Conservation (phyloP, 2,797 vertebrate genomes). For the Chiroxiphia lanceolata region DNA sequence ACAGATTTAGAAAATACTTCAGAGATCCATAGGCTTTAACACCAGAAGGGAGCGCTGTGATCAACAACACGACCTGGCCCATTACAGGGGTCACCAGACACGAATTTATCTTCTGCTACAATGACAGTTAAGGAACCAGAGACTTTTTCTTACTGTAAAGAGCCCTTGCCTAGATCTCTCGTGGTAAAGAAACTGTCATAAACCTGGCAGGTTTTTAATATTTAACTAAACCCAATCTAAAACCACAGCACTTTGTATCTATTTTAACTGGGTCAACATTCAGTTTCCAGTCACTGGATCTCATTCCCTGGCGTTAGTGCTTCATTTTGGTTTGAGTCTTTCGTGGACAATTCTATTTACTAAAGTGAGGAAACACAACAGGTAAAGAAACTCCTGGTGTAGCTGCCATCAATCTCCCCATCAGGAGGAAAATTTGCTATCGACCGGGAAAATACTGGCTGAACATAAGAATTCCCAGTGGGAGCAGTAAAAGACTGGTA, state of each 20-base stretch:
- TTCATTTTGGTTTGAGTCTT: neutral
- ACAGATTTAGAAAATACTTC: neutral
- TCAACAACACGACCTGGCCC: neutral
- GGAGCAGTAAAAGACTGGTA: neutral
- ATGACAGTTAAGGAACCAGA: neutral
- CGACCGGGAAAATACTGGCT: neutral
- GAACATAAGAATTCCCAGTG: neutral
- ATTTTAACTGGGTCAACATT: neutral
- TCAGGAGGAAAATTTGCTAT: neutral
- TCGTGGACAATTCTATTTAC: neutral
- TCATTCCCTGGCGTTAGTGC: neutral
- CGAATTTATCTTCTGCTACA: neutral
- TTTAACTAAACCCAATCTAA: neutral
- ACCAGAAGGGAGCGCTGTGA: neutral
- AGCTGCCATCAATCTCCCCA: neutral
- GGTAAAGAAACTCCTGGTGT: neutral
- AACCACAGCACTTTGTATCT: neutral
- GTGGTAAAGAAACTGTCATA: neutral
- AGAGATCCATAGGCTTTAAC: neutral
- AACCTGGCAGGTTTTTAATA: neutral
- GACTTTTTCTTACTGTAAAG: neutral
- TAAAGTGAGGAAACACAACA: accelerated
- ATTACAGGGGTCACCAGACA: neutral
- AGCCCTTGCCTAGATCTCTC: neutral
- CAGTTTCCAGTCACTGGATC: neutral